Evolutionary conservation across 92 coral and sea anemone species (phyloP).

Genomic region (Ricordea florida): DNA sequence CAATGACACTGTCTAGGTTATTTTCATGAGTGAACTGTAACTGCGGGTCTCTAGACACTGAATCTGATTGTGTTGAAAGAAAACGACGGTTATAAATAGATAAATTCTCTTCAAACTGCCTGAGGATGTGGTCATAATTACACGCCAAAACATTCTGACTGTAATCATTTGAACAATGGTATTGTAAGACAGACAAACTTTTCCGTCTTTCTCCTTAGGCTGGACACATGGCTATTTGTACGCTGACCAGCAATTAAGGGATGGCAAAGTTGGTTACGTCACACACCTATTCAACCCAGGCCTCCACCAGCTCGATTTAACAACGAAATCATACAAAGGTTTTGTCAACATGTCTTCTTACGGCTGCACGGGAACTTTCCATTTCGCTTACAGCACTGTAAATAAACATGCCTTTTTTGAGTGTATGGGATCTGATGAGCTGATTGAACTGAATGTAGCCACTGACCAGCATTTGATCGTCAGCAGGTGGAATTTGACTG

Average conservation of each 20-base stretch:
- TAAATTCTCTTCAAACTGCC: too few species aligned
- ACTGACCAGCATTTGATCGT: neutral
- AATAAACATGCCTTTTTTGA: constrained; percentile 39
- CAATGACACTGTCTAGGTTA: too few species aligned
- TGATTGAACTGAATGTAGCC: constrained; percentile 3
- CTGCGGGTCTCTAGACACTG: too few species aligned
- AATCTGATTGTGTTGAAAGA: too few species aligned
- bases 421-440: neutral
- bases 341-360: constrained; percentile 23
- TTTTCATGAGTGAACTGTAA: too few species aligned
- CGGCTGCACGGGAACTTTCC: constrained; percentile 51
- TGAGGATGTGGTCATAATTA: too few species aligned
- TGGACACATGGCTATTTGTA: constrained; percentile 54
- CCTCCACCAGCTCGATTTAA: constrained; percentile 34
- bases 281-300: constrained; percentile 59
- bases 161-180: too few species aligned
- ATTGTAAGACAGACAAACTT: too few species aligned
- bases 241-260: constrained; percentile 26
- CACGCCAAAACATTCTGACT: too few species aligned
- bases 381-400: constrained; percentile 44
- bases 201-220: neutral
- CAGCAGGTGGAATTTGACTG: constrained; percentile 21
- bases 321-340: constrained; percentile 24
- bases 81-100: too few species aligned
- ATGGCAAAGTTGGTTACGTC: constrained; percentile 44